A percentile compares a stretch with the other conserved stretches of the same genome.
phyloP scores from a whole-genome alignment of 2,888 invertebrate genomes.

The Plagodis dolabraria region DNA sequence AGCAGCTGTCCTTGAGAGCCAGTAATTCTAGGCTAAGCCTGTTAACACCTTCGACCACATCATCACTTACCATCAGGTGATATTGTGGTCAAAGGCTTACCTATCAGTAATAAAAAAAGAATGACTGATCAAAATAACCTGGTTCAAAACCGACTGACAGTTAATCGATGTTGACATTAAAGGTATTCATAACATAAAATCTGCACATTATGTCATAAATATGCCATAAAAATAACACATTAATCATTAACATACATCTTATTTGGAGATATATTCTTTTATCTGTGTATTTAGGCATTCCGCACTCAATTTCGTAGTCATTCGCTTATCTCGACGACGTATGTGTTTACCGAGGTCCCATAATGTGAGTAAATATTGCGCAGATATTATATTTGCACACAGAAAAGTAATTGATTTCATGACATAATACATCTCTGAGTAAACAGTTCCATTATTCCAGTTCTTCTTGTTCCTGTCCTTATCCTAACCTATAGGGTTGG shows the following conservation, averaged over 20 bases:
- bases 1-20: no score
- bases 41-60: no score
- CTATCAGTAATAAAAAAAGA: no score
- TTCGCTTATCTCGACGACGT: constrained; percentile 19
- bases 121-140: no score
- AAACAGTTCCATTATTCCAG: neutral
- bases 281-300: constrained; percentile 21
- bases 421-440: constrained; percentile 9
- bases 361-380: constrained; percentile 21
- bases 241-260: constrained; percentile 7
- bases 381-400: constrained; percentile 20
- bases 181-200: neutral
- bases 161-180: no score
- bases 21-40: no score
- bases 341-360: constrained; percentile 19
- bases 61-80: no score
- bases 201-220: neutral
- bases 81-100: no score
- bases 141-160: no score
- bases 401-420: constrained; percentile 16
- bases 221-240: constrained; percentile 1
- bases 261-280: constrained; percentile 15
- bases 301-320: constrained; percentile 18
- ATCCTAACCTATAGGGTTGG: no score
- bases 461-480: no score